Evolutionary conservation across 2,797 vertebrate genomes (phyloP), one percentile per base, ranked within the genome.

Genomic region (Macroramphosus scolopax): DNA sequence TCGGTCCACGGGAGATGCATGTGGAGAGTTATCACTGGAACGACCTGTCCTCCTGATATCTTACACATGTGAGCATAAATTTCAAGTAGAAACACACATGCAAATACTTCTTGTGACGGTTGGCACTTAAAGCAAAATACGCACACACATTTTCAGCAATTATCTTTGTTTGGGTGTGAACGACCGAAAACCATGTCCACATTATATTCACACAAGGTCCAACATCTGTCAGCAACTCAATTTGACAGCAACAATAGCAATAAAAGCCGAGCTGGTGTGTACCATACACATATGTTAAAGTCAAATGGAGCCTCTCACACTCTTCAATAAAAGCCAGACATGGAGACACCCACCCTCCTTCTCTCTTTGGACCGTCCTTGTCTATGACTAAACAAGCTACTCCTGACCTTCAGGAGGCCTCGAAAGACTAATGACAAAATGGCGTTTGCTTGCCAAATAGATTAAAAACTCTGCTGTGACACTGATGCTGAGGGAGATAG

Each of bases 381-480:
- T 77, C 68, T 73, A 59, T 66, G 82, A 87, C 82, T 61, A 81
- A 84, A 85, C 75, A 78, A 81, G 72, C 75, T 72, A 17, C 70
- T 79, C 61, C 77, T 84, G 75, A 82, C 82, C 79, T 63, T 66
- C 48, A 30, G 47, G 55, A 53, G 63, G 78, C 79, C 80, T 76
- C 73, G 24, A 51, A 58, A 76, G 71, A 63, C 70, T 55, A 75
- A 74, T 67, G 72, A 86, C 76, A 83, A 72, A 49, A 80, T 54
- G 78, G 60, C 33, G 51, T 78, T 85, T 75, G 78, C 79, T 74
- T 78, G 81, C 85, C 84, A 85, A 79, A 85, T 60, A 86, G 79
- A 90, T 85, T 70, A n/a, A 75, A 43, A 50, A 61, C 44, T 48
- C n/a, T 18, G 36, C 57, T 63, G 67, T 78, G 68, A 71, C 78